A percentile compares a stretch with the other conserved stretches of the same genome.
Conservation (phyloP, 2,888 invertebrate species). For the Meandrusa payeni region DNA sequence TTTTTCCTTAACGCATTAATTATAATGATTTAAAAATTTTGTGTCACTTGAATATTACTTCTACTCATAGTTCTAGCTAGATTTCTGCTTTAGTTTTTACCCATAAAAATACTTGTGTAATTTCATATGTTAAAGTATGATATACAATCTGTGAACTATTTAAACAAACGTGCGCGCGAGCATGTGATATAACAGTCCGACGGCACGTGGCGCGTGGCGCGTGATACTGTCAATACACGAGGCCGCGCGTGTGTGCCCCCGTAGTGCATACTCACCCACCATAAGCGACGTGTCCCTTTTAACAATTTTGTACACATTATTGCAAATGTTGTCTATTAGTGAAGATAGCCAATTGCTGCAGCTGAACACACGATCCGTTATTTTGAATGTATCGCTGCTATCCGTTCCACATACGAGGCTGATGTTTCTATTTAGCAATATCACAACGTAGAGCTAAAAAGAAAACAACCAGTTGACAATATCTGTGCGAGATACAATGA, state of each 20-base stretch:
- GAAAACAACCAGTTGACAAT: slow-evolving; percentile 14
- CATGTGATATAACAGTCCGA: neutral
- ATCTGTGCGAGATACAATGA: neutral
- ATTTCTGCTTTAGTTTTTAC: too few relatives aligned
- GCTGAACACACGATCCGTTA: slow-evolving; percentile 52
- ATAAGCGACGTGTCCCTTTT: slow-evolving; percentile 63
- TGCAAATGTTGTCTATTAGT: slow-evolving; percentile 58
- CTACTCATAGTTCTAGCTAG: too few relatives aligned
- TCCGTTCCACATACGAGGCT: slow-evolving; percentile 33
- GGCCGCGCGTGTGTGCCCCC: neutral
- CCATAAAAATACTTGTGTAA: too few relatives aligned
- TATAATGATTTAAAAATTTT: too few relatives aligned
- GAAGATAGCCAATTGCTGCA: slow-evolving; percentile 61
- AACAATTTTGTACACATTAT: slow-evolving; percentile 58
- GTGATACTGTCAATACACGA: too few relatives aligned
- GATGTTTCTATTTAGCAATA: slow-evolving; percentile 42
- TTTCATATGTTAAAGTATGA: too few relatives aligned
- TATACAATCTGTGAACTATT: too few relatives aligned
- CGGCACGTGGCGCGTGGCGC: neutral
- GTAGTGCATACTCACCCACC: slow-evolving; percentile 47
- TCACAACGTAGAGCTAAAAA: slow-evolving; percentile 51
- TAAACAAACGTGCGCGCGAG: too few relatives aligned
- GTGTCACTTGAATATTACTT: too few relatives aligned
- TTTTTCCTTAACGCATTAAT: too few relatives aligned
- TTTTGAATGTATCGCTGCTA: slow-evolving; percentile 40